A percentile compares a stretch with the other conserved stretches of the same genome.
Evolutionary conservation across 2,797 vertebrate species (phyloP).

Genomic region (Falco cherrug): DNA sequence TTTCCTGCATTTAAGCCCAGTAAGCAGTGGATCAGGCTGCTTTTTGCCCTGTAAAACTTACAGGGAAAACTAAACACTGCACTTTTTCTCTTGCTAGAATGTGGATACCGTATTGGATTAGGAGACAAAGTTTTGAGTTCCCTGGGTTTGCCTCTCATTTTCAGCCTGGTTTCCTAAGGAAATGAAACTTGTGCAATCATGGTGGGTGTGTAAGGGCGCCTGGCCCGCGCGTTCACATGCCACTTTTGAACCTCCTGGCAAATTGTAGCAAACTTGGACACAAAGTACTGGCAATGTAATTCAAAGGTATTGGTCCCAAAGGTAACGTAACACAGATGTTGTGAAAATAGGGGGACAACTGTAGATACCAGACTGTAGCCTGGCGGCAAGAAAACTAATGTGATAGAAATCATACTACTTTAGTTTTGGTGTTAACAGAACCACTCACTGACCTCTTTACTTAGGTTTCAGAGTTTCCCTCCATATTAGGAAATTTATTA

Average conservation of each 20-base stretch:
- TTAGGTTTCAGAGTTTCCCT: neutral
- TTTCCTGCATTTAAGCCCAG: neutral
- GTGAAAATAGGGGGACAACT: neutral
- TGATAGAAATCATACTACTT: neutral
- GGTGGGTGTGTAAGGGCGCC: neutral
- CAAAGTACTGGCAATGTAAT: neutral
- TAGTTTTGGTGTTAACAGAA: neutral
- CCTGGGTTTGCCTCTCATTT: neutral
- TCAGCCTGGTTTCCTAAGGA: conserved; percentile 25
- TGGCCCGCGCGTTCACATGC: neutral
- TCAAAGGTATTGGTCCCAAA: neutral
- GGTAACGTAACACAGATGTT: neutral
- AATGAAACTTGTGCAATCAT: conserved; percentile 30
- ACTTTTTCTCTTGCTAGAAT: neutral
- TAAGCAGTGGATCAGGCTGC: neutral
- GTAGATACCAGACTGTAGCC: neutral
- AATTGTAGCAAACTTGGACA: neutral
- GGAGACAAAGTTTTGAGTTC: neutral
- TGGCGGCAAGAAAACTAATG: neutral
- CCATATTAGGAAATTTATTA: neutral
- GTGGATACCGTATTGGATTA: neutral
- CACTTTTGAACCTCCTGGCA: neutral
- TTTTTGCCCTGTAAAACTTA: neutral
- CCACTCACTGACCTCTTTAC: neutral
- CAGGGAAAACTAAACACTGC: rapidly evolving